Percentiles rank a stretch among this genome's conserved stretches.
phyloP scores from a whole-genome alignment of 2,797 vertebrate genomes.

The Scomberomorus guttatus region DNA sequence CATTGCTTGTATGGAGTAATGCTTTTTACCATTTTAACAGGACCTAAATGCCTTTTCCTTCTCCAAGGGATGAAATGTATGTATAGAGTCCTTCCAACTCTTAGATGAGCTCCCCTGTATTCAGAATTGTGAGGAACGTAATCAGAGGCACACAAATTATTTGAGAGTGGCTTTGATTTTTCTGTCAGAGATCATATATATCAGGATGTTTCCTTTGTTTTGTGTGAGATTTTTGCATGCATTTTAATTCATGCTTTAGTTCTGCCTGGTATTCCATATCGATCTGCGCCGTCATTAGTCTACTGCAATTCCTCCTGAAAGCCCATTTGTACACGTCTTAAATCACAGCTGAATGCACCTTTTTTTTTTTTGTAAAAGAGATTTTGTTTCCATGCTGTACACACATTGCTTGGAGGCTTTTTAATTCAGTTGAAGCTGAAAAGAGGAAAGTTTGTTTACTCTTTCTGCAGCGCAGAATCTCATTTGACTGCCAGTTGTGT shows the following conservation, averaged over 20 bases:
- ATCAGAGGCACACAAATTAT: slow-evolving; percentile 62
- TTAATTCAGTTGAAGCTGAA: slow-evolving; percentile 65
- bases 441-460: slow-evolving; percentile 64
- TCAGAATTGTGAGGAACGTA: slow-evolving; percentile 49
- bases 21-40: slow-evolving; percentile 72
- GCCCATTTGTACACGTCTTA: slow-evolving; percentile 63
- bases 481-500: slow-evolving; percentile 70
- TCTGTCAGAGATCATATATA: slow-evolving; percentile 55
- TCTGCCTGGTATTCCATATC: slow-evolving; percentile 56
- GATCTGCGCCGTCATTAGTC: slow-evolving; percentile 34
- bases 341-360: slow-evolving; percentile 76
- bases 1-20: slow-evolving; percentile 78
- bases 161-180: slow-evolving; percentile 65
- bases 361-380: slow-evolving; percentile 64
- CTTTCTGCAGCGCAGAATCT: slow-evolving; percentile 77
- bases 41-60: slow-evolving; percentile 81
- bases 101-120: slow-evolving; percentile 47
- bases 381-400: slow-evolving; percentile 67
- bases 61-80: slow-evolving; percentile 64
- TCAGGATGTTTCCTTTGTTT: slow-evolving; percentile 58
- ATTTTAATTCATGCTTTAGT: slow-evolving; percentile 53
- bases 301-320: slow-evolving; percentile 43
- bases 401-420: slow-evolving; percentile 45
- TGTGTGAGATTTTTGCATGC: slow-evolving; percentile 67
- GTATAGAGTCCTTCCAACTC: slow-evolving; percentile 66